Base-by-base conservation (phyloP, 2,888 invertebrate species). In the Athalia rosae region DNA sequence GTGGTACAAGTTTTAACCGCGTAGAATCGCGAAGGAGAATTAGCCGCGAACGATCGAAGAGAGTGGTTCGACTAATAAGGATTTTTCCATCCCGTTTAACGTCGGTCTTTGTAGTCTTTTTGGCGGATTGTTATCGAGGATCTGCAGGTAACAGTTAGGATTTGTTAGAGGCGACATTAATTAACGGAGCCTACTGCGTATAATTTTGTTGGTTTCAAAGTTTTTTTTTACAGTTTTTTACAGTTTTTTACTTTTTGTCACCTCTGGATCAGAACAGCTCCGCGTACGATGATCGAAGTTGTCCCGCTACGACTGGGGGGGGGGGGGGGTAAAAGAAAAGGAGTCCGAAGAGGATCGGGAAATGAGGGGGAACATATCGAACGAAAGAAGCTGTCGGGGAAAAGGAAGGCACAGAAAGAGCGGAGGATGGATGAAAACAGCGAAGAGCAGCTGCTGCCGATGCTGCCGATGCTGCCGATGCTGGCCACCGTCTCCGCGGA, bases 1-100 rank as follows among this genome's bases (percentile, higher is more conserved):
- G n/a, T 79, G 79, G 78, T 77, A 69, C 69, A 62, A 76, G 77
- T 77, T 69, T 56, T n/a, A n/a, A 77, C 67, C 43, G 61, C 67
- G 67, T 8, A 45, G 15, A 71, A 59, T 71, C 58, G 71, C 71
- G 58, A 71, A 71, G 9, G 45, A n/a, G 56, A 13, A 50, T 67
- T 53, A 41, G 50, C 67, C 53, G 67, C 53, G 48, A 67, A 28
- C 50, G 67, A 28, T 41, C n/a, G n/a, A n/a, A n/a, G n/a, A n/a
- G n/a, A n/a, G n/a, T n/a, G n/a, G n/a, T n/a, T n/a, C n/a, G n/a
- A n/a, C n/a, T n/a, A n/a, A 41, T 41, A 50, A 45, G 47, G 47
- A 47, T 13, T 45, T 64, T 48, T 48, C 28, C 28, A 47, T 45
- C 15, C 47, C 15, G 47, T 64, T 13, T 64, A 13, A 64, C 64